Evolutionary conservation across 2,888 invertebrate genomes (phyloP).

Genomic region (Acronicta aceris): DNA sequence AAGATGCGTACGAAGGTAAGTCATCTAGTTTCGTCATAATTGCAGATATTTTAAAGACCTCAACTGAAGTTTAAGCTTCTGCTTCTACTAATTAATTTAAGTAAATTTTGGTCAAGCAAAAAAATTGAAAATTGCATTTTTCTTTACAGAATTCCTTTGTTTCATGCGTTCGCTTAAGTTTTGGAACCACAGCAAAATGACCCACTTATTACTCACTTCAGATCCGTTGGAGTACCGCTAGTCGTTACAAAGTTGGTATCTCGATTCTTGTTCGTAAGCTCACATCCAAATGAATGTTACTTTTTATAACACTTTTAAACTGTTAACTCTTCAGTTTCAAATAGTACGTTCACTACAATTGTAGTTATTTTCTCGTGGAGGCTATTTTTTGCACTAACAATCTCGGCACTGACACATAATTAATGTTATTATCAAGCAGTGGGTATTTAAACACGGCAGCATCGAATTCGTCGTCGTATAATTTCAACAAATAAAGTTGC

Average conservation of each 20-base stretch:
- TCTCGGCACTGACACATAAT: slow-evolving; percentile 6
- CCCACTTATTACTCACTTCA: slow-evolving; percentile 16
- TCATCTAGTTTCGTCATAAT: no score
- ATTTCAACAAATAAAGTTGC: slow-evolving; percentile 60
- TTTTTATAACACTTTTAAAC: slow-evolving; percentile 10
- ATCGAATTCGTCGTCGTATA: slow-evolving; percentile 50
- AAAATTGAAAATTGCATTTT: no score
- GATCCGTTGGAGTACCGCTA: slow-evolving; percentile 9
- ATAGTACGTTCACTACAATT: slow-evolving; percentile 5
- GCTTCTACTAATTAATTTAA: no score
- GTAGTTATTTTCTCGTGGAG: slow-evolving; percentile 18
- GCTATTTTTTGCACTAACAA: slow-evolving; percentile 19
- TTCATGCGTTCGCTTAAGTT: no score
- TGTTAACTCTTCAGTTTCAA: no score
- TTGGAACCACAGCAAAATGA: background rate
- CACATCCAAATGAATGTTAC: slow-evolving; percentile 16
- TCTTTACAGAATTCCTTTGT: no score
- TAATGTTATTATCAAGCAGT: slow-evolving; percentile 19
- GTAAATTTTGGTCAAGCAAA: no score
- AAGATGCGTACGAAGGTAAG: no score
- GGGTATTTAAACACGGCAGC: slow-evolving; percentile 25
- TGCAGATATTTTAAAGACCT: no score
- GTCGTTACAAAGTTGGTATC: slow-evolving; percentile 3
- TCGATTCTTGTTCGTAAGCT: slow-evolving; percentile 9
- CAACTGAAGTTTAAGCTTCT: no score